Evolutionary conservation across 2,113 vertebrate genomes (phyloP).

Genomic region (Macrotus californicus): DNA sequence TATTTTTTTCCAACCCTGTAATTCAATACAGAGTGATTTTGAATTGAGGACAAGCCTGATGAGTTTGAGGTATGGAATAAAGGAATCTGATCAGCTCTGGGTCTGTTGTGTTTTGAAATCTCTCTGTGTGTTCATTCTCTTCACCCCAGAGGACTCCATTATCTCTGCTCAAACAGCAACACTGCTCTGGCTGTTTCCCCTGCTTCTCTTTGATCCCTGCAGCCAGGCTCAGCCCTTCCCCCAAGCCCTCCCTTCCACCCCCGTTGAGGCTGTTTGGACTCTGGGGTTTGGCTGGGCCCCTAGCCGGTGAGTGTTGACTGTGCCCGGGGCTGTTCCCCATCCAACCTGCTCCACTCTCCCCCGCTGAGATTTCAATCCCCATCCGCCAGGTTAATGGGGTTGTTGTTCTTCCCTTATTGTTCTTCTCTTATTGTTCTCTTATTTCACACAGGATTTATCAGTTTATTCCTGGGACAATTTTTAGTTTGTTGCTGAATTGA

Average conservation of each 20-base stretch:
- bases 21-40: slow-evolving; percentile 28
- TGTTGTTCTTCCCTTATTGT: not conserved
- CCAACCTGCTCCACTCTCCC: not conserved
- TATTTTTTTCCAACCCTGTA: slow-evolving; percentile 18
- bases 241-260: not conserved
- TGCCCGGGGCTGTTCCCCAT: not conserved
- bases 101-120: slow-evolving; percentile 56
- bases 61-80: slow-evolving; percentile 45
- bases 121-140: slow-evolving; percentile 54
- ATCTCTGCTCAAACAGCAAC: slow-evolving; percentile 61
- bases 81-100: slow-evolving; percentile 38
- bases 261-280: not conserved
- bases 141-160: slow-evolving; percentile 52
- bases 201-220: slow-evolving; percentile 57
- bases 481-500: not conserved
- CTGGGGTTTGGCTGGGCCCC: not conserved
- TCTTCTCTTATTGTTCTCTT: not conserved
- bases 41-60: slow-evolving; percentile 39
- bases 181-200: not conserved
- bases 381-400: not conserved
- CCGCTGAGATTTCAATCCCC: not conserved
- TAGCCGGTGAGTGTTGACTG: not conserved
- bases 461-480: not conserved
- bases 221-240: not conserved
- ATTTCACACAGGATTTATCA: not conserved